Conservation (phyloP, 2,113 vertebrate genomes). For the Podilymbus podiceps region DNA sequence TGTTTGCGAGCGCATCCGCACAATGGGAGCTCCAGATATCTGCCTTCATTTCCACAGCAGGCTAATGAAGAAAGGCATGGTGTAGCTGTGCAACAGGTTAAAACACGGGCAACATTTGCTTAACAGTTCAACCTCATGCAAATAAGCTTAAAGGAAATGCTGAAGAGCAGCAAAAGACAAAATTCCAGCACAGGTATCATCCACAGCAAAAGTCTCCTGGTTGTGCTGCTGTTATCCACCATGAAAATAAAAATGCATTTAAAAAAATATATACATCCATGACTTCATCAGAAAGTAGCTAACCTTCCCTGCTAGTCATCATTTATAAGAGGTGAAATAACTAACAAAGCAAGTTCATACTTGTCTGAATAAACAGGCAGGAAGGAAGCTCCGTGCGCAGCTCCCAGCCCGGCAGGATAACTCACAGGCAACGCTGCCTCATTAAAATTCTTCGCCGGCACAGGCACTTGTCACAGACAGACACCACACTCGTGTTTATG, state of each 20-base stretch:
- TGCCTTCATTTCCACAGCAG: background rate
- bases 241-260: background rate
- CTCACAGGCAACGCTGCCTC: background rate
- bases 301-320: background rate
- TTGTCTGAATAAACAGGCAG: background rate
- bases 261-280: accelerated
- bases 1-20: accelerated
- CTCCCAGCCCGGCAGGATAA: background rate
- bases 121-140: background rate
- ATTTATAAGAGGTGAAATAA: background rate
- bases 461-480: background rate
- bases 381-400: background rate
- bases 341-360: background rate
- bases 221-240: background rate
- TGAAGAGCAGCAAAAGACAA: background rate
- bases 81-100: background rate
- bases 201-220: background rate
- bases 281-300: background rate
- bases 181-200: background rate
- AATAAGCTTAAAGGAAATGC: background rate
- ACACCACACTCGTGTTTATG: accelerated
- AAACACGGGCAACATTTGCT: background rate
- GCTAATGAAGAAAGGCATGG: background rate
- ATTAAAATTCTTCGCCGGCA: background rate
- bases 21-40: background rate